Percentiles rank a stretch among this genome's conserved stretches.
Evolutionary conservation across 2,888 invertebrate species (phyloP).

Genomic region (Hydriomena furcata): DNA sequence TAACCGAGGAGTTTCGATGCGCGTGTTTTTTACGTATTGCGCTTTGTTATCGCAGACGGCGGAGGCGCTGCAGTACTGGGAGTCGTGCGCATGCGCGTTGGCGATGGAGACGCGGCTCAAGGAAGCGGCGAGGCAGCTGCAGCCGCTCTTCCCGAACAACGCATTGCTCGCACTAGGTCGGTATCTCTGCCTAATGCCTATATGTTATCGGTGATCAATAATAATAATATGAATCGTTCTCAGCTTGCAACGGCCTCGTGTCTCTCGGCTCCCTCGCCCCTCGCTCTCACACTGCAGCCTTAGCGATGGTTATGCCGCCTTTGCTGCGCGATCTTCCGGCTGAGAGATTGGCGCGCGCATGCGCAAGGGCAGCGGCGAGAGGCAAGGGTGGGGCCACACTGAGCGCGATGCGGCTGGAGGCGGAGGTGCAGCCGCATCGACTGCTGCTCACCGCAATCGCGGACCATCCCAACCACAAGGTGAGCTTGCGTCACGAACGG

Average conservation of each 20-base stretch:
- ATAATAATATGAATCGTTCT: no score
- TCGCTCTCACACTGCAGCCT: constrained; percentile 29
- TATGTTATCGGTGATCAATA: no score
- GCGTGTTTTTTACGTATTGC: no score
- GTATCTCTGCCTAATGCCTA: no score
- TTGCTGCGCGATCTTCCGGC: constrained; percentile 42
- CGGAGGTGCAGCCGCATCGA: constrained; percentile 37
- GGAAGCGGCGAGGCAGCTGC: constrained; percentile 30
- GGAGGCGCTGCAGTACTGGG: constrained; percentile 46
- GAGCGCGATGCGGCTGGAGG: constrained; percentile 37
- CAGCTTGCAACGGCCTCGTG: constrained; percentile 14
- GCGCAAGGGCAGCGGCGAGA: constrained; percentile 21
- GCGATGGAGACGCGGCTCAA: constrained; percentile 40
- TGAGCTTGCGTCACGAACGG: constrained; percentile 10
- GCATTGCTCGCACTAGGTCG: constrained; percentile 44
- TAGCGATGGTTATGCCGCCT: constrained; percentile 42
- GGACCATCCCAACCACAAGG: constrained; percentile 56
- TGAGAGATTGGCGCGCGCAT: constrained; percentile 26
- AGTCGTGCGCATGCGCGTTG: constrained; percentile 52
- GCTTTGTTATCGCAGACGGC: constrained; percentile 17
- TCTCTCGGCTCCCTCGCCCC: constrained; percentile 29
- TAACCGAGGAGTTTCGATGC: neutral
- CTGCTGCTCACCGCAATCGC: constrained; percentile 77
- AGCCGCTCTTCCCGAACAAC: constrained; percentile 43
- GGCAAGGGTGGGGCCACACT: constrained; percentile 31